Evolutionary conservation across 2,113 vertebrate genomes (phyloP).

Genomic region (Nothobranchius furzeri): DNA sequence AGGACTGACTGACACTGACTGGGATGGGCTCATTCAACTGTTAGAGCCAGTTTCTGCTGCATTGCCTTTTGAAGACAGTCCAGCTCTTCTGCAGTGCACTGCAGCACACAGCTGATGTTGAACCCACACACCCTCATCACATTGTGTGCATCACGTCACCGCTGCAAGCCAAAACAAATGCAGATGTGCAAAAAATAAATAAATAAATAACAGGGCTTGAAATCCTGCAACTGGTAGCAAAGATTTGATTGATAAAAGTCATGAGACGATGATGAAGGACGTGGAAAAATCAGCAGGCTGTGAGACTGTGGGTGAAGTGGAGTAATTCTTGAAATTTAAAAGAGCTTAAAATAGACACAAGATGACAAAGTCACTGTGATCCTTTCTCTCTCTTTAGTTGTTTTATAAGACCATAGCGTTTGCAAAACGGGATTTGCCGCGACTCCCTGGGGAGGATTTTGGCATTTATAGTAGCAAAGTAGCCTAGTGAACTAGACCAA

Average conservation of each 20-base stretch:
- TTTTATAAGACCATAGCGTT: too few relatives aligned
- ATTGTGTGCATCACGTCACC: slow-evolving; percentile 40
- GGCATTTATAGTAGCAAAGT: too few relatives aligned
- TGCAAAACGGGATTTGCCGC: too few relatives aligned
- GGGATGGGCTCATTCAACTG: slow-evolving; percentile 48
- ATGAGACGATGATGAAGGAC: slow-evolving; percentile 42
- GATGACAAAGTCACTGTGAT: slow-evolving; percentile 30
- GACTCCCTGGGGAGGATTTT: too few relatives aligned
- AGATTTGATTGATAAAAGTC: background rate
- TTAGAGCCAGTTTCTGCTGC: slow-evolving; percentile 63
- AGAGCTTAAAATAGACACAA: slow-evolving; percentile 46
- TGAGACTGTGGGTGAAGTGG: slow-evolving; percentile 10
- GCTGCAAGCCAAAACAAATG: slow-evolving; percentile 1
- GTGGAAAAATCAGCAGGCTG: slow-evolving; percentile 13
- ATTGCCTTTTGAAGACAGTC: slow-evolving; percentile 71
- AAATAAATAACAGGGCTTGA: background rate
- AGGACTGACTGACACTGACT: slow-evolving; percentile 34
- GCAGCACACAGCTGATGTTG: slow-evolving; percentile 59
- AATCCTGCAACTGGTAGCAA: slow-evolving; percentile 8
- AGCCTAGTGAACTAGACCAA: too few relatives aligned
- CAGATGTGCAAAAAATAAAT: slow-evolving; percentile 8
- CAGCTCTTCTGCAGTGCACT: slow-evolving; percentile 73
- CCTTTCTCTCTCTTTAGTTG: too few relatives aligned
- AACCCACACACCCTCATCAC: slow-evolving; percentile 39
- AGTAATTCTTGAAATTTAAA: slow-evolving; percentile 33